These are phyloP conservation scores for Chloropsis hardwickii DNA, from an alignment of 2,113 vertebrate genomes.

Conservation along the genomic window DNA sequence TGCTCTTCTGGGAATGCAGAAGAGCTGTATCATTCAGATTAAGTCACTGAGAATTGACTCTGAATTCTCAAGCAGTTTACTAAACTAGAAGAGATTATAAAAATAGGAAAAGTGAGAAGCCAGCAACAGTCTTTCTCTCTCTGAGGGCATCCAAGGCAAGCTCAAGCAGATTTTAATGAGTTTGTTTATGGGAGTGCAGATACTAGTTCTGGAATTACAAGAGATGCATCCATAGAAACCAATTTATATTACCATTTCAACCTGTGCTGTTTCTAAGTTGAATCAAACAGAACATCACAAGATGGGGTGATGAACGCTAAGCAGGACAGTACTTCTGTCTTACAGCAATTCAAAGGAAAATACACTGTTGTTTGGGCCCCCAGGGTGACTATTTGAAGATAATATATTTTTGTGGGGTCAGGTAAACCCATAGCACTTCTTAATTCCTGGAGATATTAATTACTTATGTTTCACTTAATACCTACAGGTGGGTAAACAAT, in stretches of 20 bases:
- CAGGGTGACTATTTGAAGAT: background rate
- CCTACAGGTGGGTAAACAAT: background rate
- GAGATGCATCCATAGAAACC: background rate
- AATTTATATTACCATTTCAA: background rate
- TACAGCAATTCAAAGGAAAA: background rate
- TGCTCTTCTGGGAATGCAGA: background rate
- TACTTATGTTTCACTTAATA: background rate
- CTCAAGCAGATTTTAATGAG: background rate
- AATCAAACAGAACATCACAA: background rate
- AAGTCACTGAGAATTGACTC: background rate
- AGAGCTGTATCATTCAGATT: background rate
- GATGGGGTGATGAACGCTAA: background rate
- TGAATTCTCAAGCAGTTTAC: background rate
- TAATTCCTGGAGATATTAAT: background rate
- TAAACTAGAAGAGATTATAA: background rate
- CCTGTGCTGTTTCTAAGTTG: background rate
- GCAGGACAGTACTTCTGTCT: background rate
- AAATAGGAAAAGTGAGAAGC: background rate
- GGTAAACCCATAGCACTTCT: background rate
- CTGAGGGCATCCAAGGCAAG: background rate
- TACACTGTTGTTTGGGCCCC: background rate
- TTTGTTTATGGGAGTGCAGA: background rate
- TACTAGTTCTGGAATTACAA: background rate
- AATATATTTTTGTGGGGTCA: background rate
- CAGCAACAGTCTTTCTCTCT: background rate